These are phyloP conservation scores for Stenchaetothrips biformis DNA, from an alignment of 2,888 invertebrate genomes.

Conservation along the genomic window DNA sequence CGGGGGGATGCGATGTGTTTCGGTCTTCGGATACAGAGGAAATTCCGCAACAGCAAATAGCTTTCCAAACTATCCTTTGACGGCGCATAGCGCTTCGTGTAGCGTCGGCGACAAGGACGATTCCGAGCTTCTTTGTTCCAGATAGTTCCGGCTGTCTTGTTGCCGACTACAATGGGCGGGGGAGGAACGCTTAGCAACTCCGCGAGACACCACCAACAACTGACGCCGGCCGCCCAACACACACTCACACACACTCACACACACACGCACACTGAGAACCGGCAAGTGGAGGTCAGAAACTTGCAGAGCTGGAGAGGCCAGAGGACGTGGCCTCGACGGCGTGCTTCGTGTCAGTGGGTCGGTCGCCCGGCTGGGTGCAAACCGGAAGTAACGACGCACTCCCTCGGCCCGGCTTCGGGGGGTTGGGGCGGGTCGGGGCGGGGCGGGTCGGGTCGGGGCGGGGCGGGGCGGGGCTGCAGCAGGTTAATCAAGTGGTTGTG, in stretches of 20 bases:
- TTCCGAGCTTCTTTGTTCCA: conserved; percentile 19
- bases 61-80: conserved; percentile 15
- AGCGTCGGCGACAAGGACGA: neutral
- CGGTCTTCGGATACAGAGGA: neutral
- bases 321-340: no score
- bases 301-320: neutral
- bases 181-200: neutral
- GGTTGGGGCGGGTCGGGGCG: no score
- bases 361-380: no score
- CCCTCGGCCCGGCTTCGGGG: no score
- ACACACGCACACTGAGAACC: no score
- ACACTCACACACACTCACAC: neutral
- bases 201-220: neutral
- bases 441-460: no score
- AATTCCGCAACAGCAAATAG: conserved; percentile 7
- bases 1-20: neutral
- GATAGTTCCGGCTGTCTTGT: neutral
- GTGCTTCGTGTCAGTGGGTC: no score
- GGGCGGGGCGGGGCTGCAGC: no score
- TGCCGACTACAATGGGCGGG: neutral
- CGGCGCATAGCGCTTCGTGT: neutral
- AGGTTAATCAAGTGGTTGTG: neutral
- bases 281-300: no score
- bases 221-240: neutral
- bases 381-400: no score